Evolutionary conservation across 23 tunicate genomes (phyloP).

Genomic region (Oikopleura albicans): DNA sequence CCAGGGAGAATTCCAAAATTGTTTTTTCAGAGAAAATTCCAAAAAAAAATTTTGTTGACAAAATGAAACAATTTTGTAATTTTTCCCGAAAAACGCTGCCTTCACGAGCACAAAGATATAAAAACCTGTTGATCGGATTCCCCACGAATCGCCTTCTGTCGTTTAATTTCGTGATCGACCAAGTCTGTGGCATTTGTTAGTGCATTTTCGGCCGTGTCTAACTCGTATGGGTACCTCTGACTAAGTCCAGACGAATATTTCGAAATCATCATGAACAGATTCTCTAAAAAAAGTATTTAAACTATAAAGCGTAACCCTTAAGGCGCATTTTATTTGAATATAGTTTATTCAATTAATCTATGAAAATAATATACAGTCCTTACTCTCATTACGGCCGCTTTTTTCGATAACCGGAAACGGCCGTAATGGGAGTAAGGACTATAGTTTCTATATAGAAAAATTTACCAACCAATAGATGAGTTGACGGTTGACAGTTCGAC

Average conservation of each 20-base stretch:
- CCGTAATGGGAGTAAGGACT: too few species aligned
- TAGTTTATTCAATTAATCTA: too few species aligned
- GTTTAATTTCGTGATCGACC: neutral
- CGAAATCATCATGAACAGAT: neutral
- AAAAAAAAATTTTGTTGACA: neutral
- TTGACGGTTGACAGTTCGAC: neutral
- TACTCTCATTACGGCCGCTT: too few species aligned
- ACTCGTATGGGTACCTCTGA: neutral
- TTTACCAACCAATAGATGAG: neutral
- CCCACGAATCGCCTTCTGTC: neutral
- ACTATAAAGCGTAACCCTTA: too few species aligned
- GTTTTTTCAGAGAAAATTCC: neutral
- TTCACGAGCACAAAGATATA: too few species aligned
- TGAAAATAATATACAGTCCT: too few species aligned
- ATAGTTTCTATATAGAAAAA: too few species aligned
- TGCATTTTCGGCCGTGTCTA: neutral
- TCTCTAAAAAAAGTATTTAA: neutral
- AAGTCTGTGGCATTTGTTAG: neutral
- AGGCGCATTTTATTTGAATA: too few species aligned
- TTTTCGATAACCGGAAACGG: too few species aligned
- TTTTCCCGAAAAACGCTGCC: too few species aligned
- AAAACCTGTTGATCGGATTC: neutral
- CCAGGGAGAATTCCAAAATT: too few species aligned
- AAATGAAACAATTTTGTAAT: neutral
- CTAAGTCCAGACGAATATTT: neutral